These are phyloP conservation scores for Naja naja DNA, from an alignment of 2,113 vertebrate genomes.

Conservation along the genomic window DNA sequence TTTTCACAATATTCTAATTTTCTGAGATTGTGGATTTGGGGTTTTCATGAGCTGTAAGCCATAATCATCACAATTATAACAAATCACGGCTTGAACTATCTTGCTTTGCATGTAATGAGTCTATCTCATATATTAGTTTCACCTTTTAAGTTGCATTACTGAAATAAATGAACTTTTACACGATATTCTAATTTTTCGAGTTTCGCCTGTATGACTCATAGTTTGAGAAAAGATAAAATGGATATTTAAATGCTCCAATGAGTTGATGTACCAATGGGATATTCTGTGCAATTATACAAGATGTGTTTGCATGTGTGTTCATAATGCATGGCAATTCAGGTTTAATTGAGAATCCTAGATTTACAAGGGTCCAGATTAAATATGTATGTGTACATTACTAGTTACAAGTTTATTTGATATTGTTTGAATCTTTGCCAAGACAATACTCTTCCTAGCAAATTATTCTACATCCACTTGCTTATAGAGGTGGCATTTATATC, in stretches of 20 bases:
- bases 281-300: neutral
- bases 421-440: neutral
- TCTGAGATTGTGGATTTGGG: too few species aligned
- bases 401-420: neutral
- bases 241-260: neutral
- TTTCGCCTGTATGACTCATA: neutral
- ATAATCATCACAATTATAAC: too few species aligned
- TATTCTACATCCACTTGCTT: neutral
- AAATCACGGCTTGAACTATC: too few species aligned
- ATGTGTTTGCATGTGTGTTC: neutral
- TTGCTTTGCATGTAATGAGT: too few species aligned
- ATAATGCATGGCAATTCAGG: neutral
- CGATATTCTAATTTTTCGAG: too few species aligned
- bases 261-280: neutral
- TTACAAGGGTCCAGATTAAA: neutral
- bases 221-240: neutral
- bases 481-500: neutral
- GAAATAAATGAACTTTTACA: too few species aligned
- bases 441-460: neutral
- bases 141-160: too few species aligned
- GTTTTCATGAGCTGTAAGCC: too few species aligned
- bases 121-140: too few species aligned
- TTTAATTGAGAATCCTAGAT: neutral
- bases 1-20: too few species aligned
- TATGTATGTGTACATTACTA: neutral